These are phyloP conservation scores for Eclectus roratus DNA, from an alignment of 2,113 vertebrate genomes.

Conservation along the genomic window DNA sequence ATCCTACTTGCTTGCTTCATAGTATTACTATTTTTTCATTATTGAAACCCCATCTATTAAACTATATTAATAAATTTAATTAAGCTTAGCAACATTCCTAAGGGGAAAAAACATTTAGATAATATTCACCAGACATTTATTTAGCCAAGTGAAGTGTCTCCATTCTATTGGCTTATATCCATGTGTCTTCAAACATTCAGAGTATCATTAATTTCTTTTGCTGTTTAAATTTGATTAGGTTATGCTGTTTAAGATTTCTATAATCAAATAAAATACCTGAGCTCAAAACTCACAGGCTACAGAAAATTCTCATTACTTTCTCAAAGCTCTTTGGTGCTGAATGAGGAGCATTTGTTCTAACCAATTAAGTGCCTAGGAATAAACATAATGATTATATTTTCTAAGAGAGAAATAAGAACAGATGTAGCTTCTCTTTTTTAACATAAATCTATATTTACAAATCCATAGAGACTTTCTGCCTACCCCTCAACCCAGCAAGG, in stretches of 20 bases:
- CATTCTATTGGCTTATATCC: neutral
- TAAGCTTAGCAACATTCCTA: neutral
- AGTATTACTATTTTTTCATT: neutral
- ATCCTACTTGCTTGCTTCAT: neutral
- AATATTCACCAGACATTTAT: conserved; percentile 11
- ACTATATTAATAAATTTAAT: conserved; percentile 35
- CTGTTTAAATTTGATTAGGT: conserved; percentile 1
- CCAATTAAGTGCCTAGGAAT: neutral
- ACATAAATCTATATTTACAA: neutral
- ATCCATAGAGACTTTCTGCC: neutral
- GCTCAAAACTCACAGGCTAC: neutral
- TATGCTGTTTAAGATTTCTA: neutral
- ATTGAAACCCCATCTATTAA: conserved; percentile 27
- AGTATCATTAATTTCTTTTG: conserved; percentile 1
- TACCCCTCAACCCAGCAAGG: neutral
- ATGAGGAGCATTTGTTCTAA: neutral
- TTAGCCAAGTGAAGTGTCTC: neutral
- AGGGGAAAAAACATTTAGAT: conserved; percentile 9
- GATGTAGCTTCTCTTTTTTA: neutral
- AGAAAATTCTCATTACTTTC: neutral
- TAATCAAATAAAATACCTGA: conserved; percentile 23
- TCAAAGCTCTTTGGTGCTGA: neutral
- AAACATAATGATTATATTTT: neutral
- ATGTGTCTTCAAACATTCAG: neutral
- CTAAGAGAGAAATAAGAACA: neutral